Conservation (phyloP, 1,140 invertebrate genomes). For the Dendrolimus kikuchii region DNA sequence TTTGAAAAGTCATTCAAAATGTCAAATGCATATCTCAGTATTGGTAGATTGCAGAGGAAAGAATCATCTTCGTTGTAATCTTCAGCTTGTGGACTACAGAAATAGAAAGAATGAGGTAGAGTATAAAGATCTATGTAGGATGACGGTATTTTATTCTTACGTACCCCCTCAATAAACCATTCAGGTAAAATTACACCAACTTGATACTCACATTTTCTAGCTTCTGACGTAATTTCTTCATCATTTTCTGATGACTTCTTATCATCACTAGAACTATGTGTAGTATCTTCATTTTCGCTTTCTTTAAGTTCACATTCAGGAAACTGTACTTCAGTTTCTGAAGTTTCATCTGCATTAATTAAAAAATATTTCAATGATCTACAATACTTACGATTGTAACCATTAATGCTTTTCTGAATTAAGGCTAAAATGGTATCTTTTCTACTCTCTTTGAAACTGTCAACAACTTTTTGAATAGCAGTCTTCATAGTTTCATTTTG, state of each 20-base stretch:
- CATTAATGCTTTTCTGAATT: slow-evolving; percentile 76
- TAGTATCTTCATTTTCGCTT: slow-evolving; percentile 11
- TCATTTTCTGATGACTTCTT: slow-evolving; percentile 18
- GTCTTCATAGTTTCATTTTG: slow-evolving; percentile 78
- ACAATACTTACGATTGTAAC: slow-evolving; percentile 74
- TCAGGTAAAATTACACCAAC: slow-evolving; percentile 60
- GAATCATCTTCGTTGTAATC: slow-evolving; percentile 74
- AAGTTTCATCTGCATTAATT: slow-evolving; percentile 24
- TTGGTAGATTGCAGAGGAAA: slow-evolving; percentile 74
- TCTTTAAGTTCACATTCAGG: slow-evolving; percentile 13
- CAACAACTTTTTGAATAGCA: slow-evolving; percentile 78
- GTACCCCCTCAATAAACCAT: slow-evolving; percentile 78
- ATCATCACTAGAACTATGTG: slow-evolving; percentile 13
- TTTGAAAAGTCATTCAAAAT: slow-evolving; percentile 68
- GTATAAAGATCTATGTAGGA: slow-evolving; percentile 79
- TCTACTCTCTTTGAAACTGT: slow-evolving; percentile 69
- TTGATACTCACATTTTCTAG: slow-evolving; percentile 12
- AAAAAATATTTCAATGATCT: slow-evolving; percentile 74
- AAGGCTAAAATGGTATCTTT: slow-evolving; percentile 69
- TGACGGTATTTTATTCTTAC: slow-evolving; percentile 73
- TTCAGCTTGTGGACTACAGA: slow-evolving; percentile 83
- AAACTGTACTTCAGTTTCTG: slow-evolving; percentile 15
- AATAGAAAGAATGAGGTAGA: slow-evolving; percentile 76
- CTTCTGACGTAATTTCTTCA: slow-evolving; percentile 12
- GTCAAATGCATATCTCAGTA: slow-evolving; percentile 79